phyloP scores from a whole-genome alignment of 2,113 vertebrate species.

The Phyllostomus discolor region DNA sequence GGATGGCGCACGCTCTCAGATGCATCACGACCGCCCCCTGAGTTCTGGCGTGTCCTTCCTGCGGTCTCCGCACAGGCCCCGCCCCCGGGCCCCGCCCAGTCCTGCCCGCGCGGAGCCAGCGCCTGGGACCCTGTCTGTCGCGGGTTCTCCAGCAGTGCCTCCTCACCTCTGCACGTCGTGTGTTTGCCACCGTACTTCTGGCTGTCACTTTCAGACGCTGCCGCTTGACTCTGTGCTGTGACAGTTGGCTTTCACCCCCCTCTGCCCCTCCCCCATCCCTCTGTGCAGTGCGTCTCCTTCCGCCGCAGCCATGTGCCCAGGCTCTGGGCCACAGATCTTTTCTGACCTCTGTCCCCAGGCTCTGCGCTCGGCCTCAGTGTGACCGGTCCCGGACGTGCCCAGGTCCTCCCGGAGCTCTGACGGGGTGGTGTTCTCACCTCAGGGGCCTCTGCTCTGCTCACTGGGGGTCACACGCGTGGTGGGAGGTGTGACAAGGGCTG shows the following conservation, averaged over 20 bases:
- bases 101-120: neutral
- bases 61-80: no score
- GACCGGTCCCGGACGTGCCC: neutral
- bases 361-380: neutral
- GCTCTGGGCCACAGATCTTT: neutral
- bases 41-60: no score
- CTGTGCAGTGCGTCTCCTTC: neutral
- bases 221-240: neutral
- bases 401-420: neutral
- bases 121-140: neutral
- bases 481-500: neutral
- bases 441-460: neutral
- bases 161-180: neutral
- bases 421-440: neutral
- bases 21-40: no score
- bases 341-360: neutral
- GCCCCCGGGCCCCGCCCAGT: no score
- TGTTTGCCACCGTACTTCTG: neutral
- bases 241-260: no score
- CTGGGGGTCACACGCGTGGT: no score
- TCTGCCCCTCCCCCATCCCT: rapidly evolving
- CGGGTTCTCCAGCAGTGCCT: neutral
- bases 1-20: neutral
- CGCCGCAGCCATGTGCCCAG: neutral
- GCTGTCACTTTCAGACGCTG: neutral